Percentiles rank a stretch among this genome's conserved stretches.
phyloP scores from a whole-genome alignment of 2,113 vertebrate genomes.

The Conger conger region DNA sequence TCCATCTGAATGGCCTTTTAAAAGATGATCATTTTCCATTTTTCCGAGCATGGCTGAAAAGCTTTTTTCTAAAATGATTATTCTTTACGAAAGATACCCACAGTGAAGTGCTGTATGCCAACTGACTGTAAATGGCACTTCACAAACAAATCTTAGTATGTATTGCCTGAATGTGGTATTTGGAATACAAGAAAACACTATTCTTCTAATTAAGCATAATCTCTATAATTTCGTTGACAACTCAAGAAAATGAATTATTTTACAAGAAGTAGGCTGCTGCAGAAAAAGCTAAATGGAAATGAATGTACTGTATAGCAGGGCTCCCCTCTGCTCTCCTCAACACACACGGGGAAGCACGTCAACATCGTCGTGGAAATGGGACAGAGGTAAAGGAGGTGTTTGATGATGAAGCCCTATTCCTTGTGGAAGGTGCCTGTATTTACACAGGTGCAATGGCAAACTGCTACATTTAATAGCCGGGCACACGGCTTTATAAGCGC shows the following conservation, averaged over 20 bases:
- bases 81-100: background rate
- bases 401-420: background rate
- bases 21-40: background rate
- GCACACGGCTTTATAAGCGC: background rate
- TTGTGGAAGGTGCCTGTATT: background rate
- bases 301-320: background rate
- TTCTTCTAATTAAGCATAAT: background rate
- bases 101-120: too few species aligned
- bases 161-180: background rate
- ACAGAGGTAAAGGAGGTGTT: background rate
- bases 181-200: background rate
- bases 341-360: background rate
- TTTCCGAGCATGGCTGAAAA: too few species aligned
- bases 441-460: background rate
- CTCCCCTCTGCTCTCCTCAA: background rate
- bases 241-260: background rate
- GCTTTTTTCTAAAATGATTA: background rate
- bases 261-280: background rate
- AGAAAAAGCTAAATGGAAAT: background rate
- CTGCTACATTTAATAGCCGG: background rate
- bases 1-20: too few species aligned
- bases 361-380: conserved; percentile 22
- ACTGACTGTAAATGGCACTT: too few species aligned
- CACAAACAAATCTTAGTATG: background rate
- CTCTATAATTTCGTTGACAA: background rate